Base-by-base conservation (phyloP, 1,140 invertebrate genomes). In the Apis cerana region DNA sequence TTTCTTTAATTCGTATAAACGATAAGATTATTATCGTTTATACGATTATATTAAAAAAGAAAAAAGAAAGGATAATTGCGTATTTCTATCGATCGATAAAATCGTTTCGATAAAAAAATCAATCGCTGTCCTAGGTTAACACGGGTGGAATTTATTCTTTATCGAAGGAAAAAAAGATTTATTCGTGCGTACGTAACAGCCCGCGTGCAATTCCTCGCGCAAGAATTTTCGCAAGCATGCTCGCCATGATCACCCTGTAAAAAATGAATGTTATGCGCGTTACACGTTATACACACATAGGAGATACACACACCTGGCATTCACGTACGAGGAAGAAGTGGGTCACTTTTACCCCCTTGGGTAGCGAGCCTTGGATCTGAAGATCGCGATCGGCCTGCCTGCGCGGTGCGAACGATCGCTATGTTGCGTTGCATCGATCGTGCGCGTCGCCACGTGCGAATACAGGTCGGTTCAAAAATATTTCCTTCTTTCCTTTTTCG, bases 331-430 rank as follows among this genome's bases (percentile, higher is more conserved):
- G 17, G 27, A 88, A 88, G 27, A 88, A 88, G 72, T 88, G 80
- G 87, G 87, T 88, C 87, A 85, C 87, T 88, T 88, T 88, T 88
- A 88, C 87, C 83, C 87, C 87, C 87, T 67, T 43, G 33, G 33
- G 86, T 88, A 88, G 87, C 87, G 81, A 88, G 67, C 83, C 33
- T 43, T 27, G 67, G 54, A 85, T 77, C 67, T 65, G 59, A 65
- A 67, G 86, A 88, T 88, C 81, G n/a, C 80, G 85, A 87, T 87
- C 77, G 19, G 82, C 83, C 86, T 61, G 56, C 64, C 65, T 59
- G 78, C 56, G 12, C 61, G 84, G 83, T 62, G 69, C 75, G 75
- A 83, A 52, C 56, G 65, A 80, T 84, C 85, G 56, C 64, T 43
- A 56, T 70, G 54, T 81, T 68, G 80, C 62, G 64, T 82, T 62